Conservation (phyloP, 1,140 invertebrate genomes). For the Drosophila punjabiensis region DNA sequence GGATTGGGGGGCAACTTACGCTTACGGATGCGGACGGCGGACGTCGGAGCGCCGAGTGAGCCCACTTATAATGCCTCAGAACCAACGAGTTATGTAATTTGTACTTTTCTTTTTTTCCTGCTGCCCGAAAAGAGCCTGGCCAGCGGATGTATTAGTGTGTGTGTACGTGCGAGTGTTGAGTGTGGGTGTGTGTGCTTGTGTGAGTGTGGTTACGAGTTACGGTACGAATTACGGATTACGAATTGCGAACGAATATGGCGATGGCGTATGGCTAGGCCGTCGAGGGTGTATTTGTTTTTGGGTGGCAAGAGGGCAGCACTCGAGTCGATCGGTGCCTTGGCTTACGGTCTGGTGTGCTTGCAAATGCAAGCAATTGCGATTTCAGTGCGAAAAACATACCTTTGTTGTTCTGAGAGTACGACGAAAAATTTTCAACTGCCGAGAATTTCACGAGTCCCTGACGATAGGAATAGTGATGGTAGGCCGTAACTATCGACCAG, state of each 20-base stretch:
- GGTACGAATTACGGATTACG: slow-evolving; percentile 53
- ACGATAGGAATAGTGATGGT: slow-evolving; percentile 57
- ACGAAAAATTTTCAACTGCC: slow-evolving; percentile 77
- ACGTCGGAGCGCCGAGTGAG: slow-evolving; percentile 37
- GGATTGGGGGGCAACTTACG: slow-evolving; percentile 29
- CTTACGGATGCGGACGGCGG: slow-evolving; percentile 30
- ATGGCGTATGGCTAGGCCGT: slow-evolving; percentile 10
- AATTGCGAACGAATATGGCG: slow-evolving; percentile 12
- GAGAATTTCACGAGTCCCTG: slow-evolving; percentile 47
- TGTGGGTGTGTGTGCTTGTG: slow-evolving; percentile 19
- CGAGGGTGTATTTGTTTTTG: slow-evolving; percentile 21
- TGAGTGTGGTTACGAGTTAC: slow-evolving; percentile 61
- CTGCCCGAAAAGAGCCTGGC: slow-evolving; percentile 54
- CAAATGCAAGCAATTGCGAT: slow-evolving; percentile 29
- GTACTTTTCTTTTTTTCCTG: slow-evolving; percentile 58
- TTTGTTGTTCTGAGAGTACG: slow-evolving; percentile 77
- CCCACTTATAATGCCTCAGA: slow-evolving; percentile 52
- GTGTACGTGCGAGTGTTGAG: slow-evolving; percentile 18
- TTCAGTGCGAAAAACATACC: slow-evolving; percentile 69
- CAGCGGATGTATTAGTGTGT: slow-evolving; percentile 59
- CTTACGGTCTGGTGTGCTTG: slow-evolving; percentile 63
- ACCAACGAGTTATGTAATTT: slow-evolving; percentile 72
- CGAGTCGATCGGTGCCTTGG: slow-evolving; percentile 53
- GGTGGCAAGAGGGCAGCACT: slow-evolving; percentile 46
- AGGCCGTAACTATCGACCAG: slow-evolving; percentile 30